phyloP scores from a whole-genome alignment of 2,113 vertebrate genomes.

The Pica pica region DNA sequence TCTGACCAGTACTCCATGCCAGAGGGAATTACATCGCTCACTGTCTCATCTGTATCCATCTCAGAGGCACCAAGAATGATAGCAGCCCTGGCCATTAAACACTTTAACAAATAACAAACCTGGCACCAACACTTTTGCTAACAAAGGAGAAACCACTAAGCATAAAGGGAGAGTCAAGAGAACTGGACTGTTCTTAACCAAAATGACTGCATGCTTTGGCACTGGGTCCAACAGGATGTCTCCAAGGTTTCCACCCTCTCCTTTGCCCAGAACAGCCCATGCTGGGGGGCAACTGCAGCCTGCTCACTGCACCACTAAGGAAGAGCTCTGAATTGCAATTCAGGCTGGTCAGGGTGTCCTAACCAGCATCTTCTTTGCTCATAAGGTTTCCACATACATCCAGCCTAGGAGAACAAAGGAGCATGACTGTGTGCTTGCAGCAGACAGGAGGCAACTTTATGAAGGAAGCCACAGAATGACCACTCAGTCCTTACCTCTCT shows the following conservation, averaged over 20 bases:
- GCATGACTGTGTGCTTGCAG: background rate
- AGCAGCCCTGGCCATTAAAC: background rate
- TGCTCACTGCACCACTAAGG: background rate
- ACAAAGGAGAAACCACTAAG: background rate
- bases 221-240: background rate
- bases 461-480: background rate
- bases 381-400: background rate
- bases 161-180: background rate
- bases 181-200: background rate
- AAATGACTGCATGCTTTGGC: background rate
- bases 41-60: background rate
- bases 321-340: background rate
- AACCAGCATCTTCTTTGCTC: background rate
- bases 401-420: background rate
- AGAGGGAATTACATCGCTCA: background rate
- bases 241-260: background rate
- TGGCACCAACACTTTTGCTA: background rate
- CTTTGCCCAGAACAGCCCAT: background rate
- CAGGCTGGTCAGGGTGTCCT: background rate
- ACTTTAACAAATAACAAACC: background rate
- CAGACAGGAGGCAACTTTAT: background rate
- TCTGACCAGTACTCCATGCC: background rate
- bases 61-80: background rate
- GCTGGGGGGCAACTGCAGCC: background rate
- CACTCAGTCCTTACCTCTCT: background rate